Evolutionary conservation across 2,797 vertebrate genomes (phyloP).

Genomic region (Muscicapa comitata): DNA sequence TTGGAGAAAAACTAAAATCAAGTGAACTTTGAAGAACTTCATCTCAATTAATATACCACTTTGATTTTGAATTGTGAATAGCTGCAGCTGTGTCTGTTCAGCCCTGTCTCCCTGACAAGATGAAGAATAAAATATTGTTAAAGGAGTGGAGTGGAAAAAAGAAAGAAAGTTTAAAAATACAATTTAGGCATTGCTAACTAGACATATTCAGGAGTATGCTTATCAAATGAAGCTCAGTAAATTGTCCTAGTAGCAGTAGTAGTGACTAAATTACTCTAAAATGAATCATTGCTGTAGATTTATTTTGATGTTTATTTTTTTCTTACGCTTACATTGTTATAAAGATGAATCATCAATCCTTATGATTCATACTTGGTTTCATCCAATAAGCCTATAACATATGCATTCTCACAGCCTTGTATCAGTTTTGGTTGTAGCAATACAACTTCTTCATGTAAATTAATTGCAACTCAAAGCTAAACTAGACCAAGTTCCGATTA

Average conservation of each 20-base stretch:
- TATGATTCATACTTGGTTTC: neutral
- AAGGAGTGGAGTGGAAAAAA: neutral
- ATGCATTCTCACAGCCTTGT: neutral
- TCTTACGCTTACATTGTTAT: neutral
- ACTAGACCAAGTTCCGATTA: neutral
- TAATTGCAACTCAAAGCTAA: neutral
- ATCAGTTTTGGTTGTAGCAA: neutral
- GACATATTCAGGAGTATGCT: neutral
- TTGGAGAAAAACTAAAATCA: neutral
- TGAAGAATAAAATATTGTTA: neutral
- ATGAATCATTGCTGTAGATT: neutral
- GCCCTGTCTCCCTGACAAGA: neutral
- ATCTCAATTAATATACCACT: neutral
- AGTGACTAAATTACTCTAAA: neutral
- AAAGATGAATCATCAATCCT: neutral
- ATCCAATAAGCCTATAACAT: neutral
- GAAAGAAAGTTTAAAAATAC: neutral
- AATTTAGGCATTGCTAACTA: neutral
- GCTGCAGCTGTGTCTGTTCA: neutral
- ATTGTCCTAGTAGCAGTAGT: neutral
- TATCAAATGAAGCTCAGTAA: neutral
- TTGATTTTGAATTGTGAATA: neutral
- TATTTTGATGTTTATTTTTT: neutral
- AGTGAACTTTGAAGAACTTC: neutral
- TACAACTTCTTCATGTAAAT: neutral